phyloP scores from a whole-genome alignment of 1,140 invertebrate genomes.

The Laupala kohalensis region DNA sequence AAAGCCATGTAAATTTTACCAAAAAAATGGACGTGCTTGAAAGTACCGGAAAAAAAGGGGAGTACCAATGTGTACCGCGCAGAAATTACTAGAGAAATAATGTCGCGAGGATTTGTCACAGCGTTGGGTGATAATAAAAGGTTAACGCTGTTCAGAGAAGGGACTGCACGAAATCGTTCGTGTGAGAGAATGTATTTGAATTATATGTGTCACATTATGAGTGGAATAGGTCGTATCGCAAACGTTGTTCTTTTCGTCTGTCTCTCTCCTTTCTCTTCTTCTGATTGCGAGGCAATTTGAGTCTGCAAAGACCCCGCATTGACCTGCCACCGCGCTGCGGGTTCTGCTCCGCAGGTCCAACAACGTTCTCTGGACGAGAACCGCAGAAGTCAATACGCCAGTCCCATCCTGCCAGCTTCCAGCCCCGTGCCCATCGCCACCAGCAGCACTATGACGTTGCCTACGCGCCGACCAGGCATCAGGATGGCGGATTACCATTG shows the following conservation, averaged over 20 bases:
- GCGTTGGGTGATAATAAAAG: no score
- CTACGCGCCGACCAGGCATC: conserved; percentile 25
- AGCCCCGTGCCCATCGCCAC: conserved; percentile 1
- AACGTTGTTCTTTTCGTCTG: no score
- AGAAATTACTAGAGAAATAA: no score
- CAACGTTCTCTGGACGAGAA: conserved; percentile 41
- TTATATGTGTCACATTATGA: no score
- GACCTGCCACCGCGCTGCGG: conserved; percentile 25
- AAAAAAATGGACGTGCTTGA: no score
- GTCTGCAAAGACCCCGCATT: conserved; percentile 39
- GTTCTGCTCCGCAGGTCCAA: conserved; percentile 39
- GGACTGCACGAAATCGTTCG: no score
- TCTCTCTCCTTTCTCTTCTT: not conserved
- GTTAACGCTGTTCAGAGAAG: no score
- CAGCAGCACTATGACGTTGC: conserved; percentile 2
- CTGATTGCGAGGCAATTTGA: not conserved
- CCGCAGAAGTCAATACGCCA: conserved; percentile 25
- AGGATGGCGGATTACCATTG: conserved; percentile 42
- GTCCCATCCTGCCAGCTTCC: conserved; percentile 14
- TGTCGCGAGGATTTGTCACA: no score
- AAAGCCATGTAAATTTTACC: no score
- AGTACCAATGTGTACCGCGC: no score
- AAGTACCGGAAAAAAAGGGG: no score
- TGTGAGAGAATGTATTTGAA: no score
- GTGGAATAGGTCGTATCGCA: not conserved